Evolutionary conservation across 2,888 invertebrate genomes (phyloP).

Genomic region (Anticlea derivata): DNA sequence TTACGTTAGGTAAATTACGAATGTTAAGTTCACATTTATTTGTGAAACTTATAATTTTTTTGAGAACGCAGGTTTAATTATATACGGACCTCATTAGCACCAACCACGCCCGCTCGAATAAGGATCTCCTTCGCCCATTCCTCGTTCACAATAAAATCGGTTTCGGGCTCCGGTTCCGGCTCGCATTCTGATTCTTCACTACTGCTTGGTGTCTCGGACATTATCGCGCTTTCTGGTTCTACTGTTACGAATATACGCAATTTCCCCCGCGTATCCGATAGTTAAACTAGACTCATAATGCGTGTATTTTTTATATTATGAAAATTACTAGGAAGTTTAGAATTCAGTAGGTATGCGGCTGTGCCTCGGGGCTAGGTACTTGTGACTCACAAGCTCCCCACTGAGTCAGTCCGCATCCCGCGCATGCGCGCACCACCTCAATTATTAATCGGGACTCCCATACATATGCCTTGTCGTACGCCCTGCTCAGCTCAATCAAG

Average conservation of each 20-base stretch:
- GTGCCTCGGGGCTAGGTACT: conserved; percentile 39
- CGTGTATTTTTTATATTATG: conserved; percentile 7
- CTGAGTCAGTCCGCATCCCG: conserved; percentile 44
- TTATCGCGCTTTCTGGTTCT: conserved; percentile 91
- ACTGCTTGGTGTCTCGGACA: conserved; percentile 74
- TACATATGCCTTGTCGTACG: conserved; percentile 53
- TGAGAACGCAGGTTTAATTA: no score
- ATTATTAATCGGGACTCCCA: conserved; percentile 77
- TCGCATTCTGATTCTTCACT: conserved; percentile 78
- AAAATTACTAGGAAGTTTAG: conserved; percentile 17
- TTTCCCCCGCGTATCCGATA: background rate
- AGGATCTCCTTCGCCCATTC: conserved; percentile 76
- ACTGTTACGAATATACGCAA: conserved; percentile 12
- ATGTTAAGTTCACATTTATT: no score
- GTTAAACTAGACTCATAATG: conserved; percentile 9
- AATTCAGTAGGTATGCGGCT: conserved; percentile 37
- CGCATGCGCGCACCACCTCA: conserved; percentile 72
- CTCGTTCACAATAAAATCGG: conserved; percentile 70
- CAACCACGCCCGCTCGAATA: conserved; percentile 67
- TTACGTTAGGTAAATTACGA: no score
- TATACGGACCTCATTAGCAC: conserved; percentile 60
- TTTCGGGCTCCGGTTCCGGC: conserved; percentile 60
- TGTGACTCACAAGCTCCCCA: conserved; percentile 38
- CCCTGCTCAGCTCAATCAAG: conserved; percentile 47
- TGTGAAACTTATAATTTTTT: no score